A percentile compares a stretch with the other conserved stretches of the same genome.
Conservation (phyloP, 2,113 vertebrate genomes). For the Haliaeetus leucogaster region DNA sequence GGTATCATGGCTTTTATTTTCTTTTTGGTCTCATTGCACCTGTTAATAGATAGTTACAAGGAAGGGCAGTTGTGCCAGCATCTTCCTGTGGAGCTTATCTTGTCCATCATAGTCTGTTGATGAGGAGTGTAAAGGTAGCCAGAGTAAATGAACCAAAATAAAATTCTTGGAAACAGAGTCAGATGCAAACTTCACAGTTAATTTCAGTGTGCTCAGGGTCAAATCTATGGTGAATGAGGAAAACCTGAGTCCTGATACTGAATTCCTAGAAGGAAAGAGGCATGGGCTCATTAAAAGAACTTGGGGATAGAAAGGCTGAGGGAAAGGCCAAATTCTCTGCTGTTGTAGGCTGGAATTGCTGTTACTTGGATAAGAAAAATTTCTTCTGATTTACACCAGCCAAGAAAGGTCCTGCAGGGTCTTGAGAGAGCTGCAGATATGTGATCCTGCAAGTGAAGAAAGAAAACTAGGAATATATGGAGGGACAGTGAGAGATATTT, state of each 20-base stretch:
- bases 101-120: background rate
- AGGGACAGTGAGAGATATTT: background rate
- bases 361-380: background rate
- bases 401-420: slow-evolving; percentile 5
- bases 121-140: background rate
- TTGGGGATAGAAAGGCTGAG: background rate
- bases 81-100: background rate
- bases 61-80: background rate
- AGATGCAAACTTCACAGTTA: background rate
- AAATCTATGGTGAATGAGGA: background rate
- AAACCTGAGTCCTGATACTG: background rate
- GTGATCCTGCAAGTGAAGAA: background rate
- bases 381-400: background rate
- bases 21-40: background rate
- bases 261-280: background rate
- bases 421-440: slow-evolving; percentile 4
- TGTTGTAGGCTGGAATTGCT: background rate
- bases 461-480: background rate
- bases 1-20: background rate
- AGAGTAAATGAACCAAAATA: background rate
- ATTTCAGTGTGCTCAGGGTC: background rate
- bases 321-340: background rate
- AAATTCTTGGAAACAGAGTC: background rate
- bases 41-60: background rate
- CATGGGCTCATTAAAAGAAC: background rate